phyloP scores from a whole-genome alignment of 2,113 vertebrate genomes.

The Actenoides hombroni region DNA sequence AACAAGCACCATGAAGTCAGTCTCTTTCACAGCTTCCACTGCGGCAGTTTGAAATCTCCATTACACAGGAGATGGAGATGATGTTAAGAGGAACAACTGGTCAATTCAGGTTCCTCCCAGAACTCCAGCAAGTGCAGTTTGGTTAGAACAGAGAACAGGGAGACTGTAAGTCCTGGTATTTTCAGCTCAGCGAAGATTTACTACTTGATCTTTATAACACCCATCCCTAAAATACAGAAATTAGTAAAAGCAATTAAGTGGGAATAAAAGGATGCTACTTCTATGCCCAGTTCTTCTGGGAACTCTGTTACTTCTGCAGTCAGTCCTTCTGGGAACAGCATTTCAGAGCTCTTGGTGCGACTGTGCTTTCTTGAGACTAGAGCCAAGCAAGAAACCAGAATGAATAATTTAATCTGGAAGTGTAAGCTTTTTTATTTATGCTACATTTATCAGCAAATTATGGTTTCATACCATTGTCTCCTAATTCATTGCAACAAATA shows the following conservation, averaged over 20 bases:
- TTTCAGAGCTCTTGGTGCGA: not conserved
- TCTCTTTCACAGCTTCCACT: not conserved
- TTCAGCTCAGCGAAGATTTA: not conserved
- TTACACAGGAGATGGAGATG: fast-evolving
- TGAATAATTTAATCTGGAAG: not conserved
- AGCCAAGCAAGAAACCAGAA: not conserved
- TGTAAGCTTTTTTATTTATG: not conserved
- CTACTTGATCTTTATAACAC: not conserved
- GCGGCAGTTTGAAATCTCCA: not conserved
- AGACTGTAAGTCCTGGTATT: not conserved
- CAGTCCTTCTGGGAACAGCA: conserved; percentile 15
- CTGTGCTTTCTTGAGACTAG: not conserved
- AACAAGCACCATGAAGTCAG: not conserved
- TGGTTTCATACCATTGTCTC: not conserved
- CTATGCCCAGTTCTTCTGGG: conserved; percentile 36
- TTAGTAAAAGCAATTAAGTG: not conserved
- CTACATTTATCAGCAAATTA: not conserved
- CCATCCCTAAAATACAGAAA: not conserved
- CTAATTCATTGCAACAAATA: not conserved
- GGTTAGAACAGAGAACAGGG: not conserved
- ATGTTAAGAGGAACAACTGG: not conserved
- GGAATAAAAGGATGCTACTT: conserved; percentile 19
- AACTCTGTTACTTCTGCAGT: not conserved
- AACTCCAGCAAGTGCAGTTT: not conserved
- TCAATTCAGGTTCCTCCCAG: not conserved